Evolutionary conservation across 2,888 invertebrate genomes (phyloP).

Genomic region (Andrena praecox): DNA sequence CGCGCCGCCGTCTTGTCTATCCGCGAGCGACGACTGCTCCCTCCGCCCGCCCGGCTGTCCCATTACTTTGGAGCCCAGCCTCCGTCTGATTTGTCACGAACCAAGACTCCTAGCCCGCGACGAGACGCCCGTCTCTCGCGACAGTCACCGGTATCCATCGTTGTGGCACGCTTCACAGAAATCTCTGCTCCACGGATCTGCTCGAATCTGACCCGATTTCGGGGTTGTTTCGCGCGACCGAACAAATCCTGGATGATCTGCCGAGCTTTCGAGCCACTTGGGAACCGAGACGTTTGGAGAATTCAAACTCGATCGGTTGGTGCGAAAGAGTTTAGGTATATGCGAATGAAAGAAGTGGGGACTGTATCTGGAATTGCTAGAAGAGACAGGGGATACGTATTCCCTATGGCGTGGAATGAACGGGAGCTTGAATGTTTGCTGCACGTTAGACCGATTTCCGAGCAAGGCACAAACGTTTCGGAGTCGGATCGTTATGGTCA

Average conservation of each 20-base stretch:
- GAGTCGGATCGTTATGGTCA: slow-evolving; percentile 39
- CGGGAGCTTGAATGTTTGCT: too few relatives aligned
- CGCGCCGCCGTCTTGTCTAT: slow-evolving; percentile 17
- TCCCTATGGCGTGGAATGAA: too few relatives aligned
- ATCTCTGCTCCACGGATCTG: neutral
- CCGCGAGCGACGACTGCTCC: slow-evolving; percentile 16
- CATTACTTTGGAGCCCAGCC: neutral
- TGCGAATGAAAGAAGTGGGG: neutral
- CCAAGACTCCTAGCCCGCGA: slow-evolving; percentile 7
- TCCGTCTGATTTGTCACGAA: slow-evolving; percentile 29
- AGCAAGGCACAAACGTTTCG: slow-evolving; percentile 14
- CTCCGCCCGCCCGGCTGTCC: neutral
- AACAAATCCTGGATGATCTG: neutral
- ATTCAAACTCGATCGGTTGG: neutral
- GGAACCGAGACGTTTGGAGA: neutral
- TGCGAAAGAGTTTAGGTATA: neutral
- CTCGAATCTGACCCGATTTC: slow-evolving; percentile 4
- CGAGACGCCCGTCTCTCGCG: slow-evolving; percentile 6
- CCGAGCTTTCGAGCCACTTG: neutral
- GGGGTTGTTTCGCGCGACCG: neutral
- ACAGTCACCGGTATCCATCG: slow-evolving; percentile 12
- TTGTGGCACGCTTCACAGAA: neutral
- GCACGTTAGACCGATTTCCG: neutral
- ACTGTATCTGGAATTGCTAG: neutral
- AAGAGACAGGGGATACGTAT: neutral